Evolutionary conservation across 2,113 vertebrate species (phyloP), one percentile per base, ranked within the genome.

Genomic region (Vidua macroura): DNA sequence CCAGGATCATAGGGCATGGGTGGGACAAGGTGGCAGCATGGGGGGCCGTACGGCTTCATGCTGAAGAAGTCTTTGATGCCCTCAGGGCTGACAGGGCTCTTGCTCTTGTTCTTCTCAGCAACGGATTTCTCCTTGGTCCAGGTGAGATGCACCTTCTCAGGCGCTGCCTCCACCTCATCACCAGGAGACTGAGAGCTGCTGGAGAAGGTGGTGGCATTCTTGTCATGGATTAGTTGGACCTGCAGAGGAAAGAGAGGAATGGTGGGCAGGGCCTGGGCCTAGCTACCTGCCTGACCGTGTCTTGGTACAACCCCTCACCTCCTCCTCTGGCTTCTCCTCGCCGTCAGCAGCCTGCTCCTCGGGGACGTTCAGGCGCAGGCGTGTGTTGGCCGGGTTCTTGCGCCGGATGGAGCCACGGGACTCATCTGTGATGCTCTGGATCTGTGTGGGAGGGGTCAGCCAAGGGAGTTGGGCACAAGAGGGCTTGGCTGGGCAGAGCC

Each of bases 21-120:
- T 49, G 60, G 49, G 63, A 92, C 0, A 1, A 48, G 35, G 41
- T 27, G 49, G 60, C 33, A 83, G 72, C 53, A 60, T 35, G 16
- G 3, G 1, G n/a, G 70, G 58, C 98, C 99, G 5, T 98, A 99
- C 99, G 99, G 99, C 98, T 99, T 99, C 99, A 99, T 99, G 98
- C 98, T 99, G 98, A 99, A 99, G 97, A 99, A 98, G 96, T 99
- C 99, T 96, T 99, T 99, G 98, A 99, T 99, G 97, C 98, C 98
- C 89, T 99, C 98, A 1, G 99, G 98, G 91, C 99, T 99, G 97
- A 98, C 97, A 0, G 98, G 98, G 60, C 98, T 98, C n/a, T 98
- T 98, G 70, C 98, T 98, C 96, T 99, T 99, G 92, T 98, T 98
- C 88, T 99, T 98, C 95, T 99, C 99, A 0, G 98, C 98, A 6